Base-by-base conservation (phyloP, 2,888 invertebrate genomes). In the Lepeophtheirus nordmannii region DNA sequence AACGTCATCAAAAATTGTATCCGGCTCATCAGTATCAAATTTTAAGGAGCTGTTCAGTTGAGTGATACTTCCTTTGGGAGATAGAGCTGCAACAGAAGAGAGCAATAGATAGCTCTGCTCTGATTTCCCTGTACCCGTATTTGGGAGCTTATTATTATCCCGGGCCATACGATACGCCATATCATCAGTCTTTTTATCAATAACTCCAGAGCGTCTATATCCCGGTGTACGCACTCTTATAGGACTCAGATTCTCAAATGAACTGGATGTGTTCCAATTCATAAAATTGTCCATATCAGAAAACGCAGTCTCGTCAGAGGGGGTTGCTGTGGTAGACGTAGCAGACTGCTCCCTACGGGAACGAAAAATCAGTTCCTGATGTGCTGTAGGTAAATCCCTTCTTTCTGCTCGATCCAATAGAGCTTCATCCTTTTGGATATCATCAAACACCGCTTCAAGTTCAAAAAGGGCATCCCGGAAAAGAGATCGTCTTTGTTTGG, bases 371-470 rank as follows among this genome's bases (percentile, higher is more conserved):
- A 68, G 56, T 66, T 69, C 68, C 68, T 74, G 75, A 64, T 74
- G 73, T 11, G 68, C 72, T 70, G 79, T 82, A 77, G 79, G 83
- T 72, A 81, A 76, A 76, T 83, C 87, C 68, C 87, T 79, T 68
- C 84, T 80, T 75, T 87, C 87, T 12, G 87, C 87, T 72, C 87
- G 80, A 73, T 87, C 87, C 64, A 88, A 75, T 67, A 88, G 79
- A 76, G 87, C 86, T 74, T 87, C 87, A 73, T 72, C 71, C 63
- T 90, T 78, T n/a, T 85, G 84, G 67, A 92, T 79, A 71, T 88
- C 89, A 73, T 89, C 88, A 69, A 74, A 75, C 73, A 92, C 90
- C n/a, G 86, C 86, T 78, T 92, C 91, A 67, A 92, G 76, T 76
- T 92, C 92, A 72, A 85, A 85, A 30, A 92, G 80, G 65, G 91